These are phyloP conservation scores for Cyclura pinguis DNA, from an alignment of 2,797 vertebrate genomes.

Conservation along the genomic window DNA sequence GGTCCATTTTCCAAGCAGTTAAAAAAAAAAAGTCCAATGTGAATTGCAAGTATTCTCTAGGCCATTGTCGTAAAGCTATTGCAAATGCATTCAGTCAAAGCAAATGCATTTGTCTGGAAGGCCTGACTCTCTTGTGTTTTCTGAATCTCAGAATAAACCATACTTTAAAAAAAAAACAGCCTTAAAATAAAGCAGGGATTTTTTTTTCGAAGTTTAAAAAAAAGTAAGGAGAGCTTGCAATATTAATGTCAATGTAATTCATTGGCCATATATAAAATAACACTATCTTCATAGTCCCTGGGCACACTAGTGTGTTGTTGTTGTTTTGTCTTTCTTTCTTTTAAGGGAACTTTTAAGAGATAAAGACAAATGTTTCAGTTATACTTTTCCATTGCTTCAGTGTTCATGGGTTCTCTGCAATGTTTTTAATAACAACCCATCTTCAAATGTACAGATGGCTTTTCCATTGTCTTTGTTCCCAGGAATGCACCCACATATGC, in stretches of 20 bases:
- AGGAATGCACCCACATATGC: background rate
- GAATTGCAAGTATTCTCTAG: conserved; percentile 92
- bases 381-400: accelerated
- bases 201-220: conserved; percentile 55
- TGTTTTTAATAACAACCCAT: background rate
- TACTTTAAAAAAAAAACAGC: conserved; percentile 77
- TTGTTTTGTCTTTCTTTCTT: conserved; percentile 51
- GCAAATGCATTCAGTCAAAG: conserved; percentile 92
- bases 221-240: conserved; percentile 80
- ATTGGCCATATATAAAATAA: conserved; percentile 87
- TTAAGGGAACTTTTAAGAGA: conserved; percentile 65
- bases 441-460: accelerated
- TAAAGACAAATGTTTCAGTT: background rate
- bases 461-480: background rate
- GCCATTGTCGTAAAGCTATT: conserved; percentile 90
- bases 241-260: conserved; percentile 92
- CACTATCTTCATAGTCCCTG: conserved; percentile 51
- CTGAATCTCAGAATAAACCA: conserved; percentile 88
- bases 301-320: conserved; percentile 20
- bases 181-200: conserved; percentile 90
- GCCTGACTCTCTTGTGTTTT: conserved; percentile 90
- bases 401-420: background rate
- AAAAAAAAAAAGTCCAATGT: conserved; percentile 78
- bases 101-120: conserved; percentile 91
- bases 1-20: conserved; percentile 88